Percentiles rank a stretch among this genome's conserved stretches.
Evolutionary conservation across 2,113 vertebrate species (phyloP).

Genomic region (Ophiodon elongatus): DNA sequence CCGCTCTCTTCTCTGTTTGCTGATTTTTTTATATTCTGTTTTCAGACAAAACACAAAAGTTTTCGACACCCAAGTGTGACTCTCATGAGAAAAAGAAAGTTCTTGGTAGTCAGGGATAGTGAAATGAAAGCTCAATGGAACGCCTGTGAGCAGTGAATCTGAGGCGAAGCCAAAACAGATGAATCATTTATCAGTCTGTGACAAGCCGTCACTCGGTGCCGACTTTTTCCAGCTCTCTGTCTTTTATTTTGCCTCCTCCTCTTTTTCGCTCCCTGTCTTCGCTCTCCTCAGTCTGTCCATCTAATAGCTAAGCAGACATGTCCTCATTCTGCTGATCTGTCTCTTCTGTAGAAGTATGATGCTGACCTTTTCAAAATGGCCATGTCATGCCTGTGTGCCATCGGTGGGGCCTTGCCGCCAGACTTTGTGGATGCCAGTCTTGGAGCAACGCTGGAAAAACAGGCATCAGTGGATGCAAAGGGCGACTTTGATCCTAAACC

Average conservation of each 20-base stretch:
- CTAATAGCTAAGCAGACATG: slow-evolving; percentile 3
- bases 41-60: not conserved
- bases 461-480: slow-evolving; percentile 91
- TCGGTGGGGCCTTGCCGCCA: slow-evolving; percentile 93
- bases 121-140: slow-evolving; percentile 47
- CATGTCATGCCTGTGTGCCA: slow-evolving; percentile 93
- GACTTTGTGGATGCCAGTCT: slow-evolving; percentile 94
- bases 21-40: slow-evolving; percentile 7
- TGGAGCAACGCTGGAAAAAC: slow-evolving; percentile 89
- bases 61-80: slow-evolving; percentile 4
- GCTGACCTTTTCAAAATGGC: slow-evolving; percentile 96
- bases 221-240: slow-evolving; percentile 15
- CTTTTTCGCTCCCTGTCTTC: not conserved
- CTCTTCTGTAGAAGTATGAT: slow-evolving; percentile 91
- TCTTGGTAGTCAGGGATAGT: slow-evolving; percentile 41
- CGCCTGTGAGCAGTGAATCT: slow-evolving; percentile 46
- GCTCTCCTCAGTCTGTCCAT: slow-evolving; percentile 6
- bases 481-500: slow-evolving; percentile 98
- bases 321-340: not conserved
- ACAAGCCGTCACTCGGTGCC: slow-evolving; percentile 38
- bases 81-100: slow-evolving; percentile 28
- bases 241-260: slow-evolving; percentile 2
- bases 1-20: not conserved
- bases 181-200: slow-evolving; percentile 74
- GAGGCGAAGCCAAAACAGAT: slow-evolving; percentile 56